Conservation (phyloP, 2,888 invertebrate genomes). For the Tinea trinotella region DNA sequence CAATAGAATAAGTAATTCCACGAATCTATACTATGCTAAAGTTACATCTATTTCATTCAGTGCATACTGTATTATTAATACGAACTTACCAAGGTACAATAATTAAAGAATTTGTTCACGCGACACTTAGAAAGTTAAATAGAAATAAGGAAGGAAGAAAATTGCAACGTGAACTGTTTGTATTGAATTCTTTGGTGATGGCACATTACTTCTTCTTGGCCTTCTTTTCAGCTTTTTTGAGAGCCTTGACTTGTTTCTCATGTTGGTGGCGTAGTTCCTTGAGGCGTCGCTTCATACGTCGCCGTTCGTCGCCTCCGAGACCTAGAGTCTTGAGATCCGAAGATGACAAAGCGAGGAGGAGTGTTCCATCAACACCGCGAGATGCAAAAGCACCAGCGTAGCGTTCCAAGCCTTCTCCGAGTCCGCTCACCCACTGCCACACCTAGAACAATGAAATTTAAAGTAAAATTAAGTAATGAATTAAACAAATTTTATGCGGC, state of each 20-base stretch:
- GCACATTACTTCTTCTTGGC: constrained; percentile 76
- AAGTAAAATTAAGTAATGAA: not conserved
- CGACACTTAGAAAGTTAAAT: not conserved
- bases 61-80: constrained; percentile 9
- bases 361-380: constrained; percentile 89
- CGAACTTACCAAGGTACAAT: constrained; percentile 1
- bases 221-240: constrained; percentile 89
- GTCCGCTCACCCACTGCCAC: constrained; percentile 89
- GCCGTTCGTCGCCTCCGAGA: constrained; percentile 84
- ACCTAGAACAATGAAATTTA: constrained; percentile 70
- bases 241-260: constrained; percentile 90
- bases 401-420: constrained; percentile 90
- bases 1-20: constrained; percentile 6
- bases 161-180: not conserved
- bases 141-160: not conserved
- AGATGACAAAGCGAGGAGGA: constrained; percentile 89
- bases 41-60: constrained; percentile 3
- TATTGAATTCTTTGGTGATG: constrained; percentile 6
- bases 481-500: too few relatives aligned
- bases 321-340: constrained; percentile 92
- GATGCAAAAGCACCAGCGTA: constrained; percentile 91
- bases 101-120: not conserved
- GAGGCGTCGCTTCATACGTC: constrained; percentile 84
- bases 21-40: not conserved
- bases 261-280: constrained; percentile 86